These are phyloP conservation scores for Mus spicilegus DNA, from an alignment of 2,113 vertebrate genomes.

Conservation along the genomic window DNA sequence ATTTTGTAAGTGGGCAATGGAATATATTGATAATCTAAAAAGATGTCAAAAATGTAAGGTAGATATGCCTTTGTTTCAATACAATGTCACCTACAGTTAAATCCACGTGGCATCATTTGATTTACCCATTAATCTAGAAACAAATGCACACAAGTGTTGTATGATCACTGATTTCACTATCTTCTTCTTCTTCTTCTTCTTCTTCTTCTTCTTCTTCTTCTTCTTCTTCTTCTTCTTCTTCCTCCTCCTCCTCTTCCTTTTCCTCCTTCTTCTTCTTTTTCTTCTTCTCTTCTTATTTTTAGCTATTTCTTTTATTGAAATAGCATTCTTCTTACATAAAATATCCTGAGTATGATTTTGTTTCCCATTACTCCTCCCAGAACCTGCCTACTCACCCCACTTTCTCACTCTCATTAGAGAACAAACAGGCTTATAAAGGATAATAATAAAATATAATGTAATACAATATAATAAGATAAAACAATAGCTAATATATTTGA, in stretches of 20 bases:
- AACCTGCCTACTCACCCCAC: too few relatives aligned
- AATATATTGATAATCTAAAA: not conserved
- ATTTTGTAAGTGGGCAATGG: not conserved
- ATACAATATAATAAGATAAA: not conserved
- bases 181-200: not conserved
- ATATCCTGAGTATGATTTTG: not conserved
- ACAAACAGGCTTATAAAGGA: not conserved
- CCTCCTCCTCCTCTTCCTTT: too few relatives aligned
- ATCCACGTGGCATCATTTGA: not conserved
- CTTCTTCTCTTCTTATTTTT: too few relatives aligned
- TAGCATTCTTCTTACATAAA: not conserved
- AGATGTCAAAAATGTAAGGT: not conserved
- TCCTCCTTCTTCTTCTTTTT: too few relatives aligned
- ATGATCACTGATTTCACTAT: not conserved
- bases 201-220: too few relatives aligned
- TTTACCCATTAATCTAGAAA: not conserved
- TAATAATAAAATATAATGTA: not conserved
- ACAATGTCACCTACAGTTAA: not conserved
- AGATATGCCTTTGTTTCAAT: not conserved
- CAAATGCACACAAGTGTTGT: not conserved
- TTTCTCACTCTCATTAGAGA: not conserved
- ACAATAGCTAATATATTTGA: not conserved
- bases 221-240: too few relatives aligned
- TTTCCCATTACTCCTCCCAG: fast-evolving
- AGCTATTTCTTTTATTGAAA: not conserved